Percentiles rank a stretch among this genome's conserved stretches.
Conservation (phyloP, 2,888 invertebrate genomes). For the Pristionchus fissidentatus region DNA sequence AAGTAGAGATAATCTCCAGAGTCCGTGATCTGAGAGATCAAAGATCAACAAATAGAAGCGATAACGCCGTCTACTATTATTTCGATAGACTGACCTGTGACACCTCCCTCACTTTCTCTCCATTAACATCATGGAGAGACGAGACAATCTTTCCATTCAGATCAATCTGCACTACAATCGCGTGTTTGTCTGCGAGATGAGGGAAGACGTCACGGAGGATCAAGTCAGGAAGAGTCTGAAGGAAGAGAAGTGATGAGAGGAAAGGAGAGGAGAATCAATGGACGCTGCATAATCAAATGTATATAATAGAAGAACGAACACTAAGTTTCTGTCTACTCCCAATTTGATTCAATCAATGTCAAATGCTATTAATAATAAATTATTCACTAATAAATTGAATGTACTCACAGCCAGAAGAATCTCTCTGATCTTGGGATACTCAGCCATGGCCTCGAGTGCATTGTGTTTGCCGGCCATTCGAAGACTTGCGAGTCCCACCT, state of each 20-base stretch:
- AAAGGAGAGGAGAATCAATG: conserved; percentile 30
- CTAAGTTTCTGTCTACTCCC: neutral
- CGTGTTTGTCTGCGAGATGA: conserved; percentile 62
- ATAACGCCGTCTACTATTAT: neutral
- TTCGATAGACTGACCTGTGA: conserved; percentile 61
- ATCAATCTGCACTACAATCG: conserved; percentile 57
- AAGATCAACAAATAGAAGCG: neutral
- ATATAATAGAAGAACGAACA: neutral
- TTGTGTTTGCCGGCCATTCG: neutral
- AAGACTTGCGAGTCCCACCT: conserved; percentile 35
- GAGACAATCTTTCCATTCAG: conserved; percentile 63
- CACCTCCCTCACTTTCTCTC: conserved; percentile 62
- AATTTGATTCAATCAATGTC: neutral
- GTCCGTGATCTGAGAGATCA: conserved; percentile 59
- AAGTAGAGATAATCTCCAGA: conserved; percentile 62
- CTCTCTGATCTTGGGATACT: neutral
- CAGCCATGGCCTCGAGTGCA: conserved; percentile 8
- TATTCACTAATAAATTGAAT: neutral
- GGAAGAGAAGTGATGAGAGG: too few species aligned
- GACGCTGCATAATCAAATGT: neutral
- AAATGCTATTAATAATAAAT: neutral
- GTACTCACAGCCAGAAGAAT: conserved; percentile 9
- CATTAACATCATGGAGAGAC: conserved; percentile 68
- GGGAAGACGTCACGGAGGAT: conserved; percentile 56
- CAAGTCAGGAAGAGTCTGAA: conserved; percentile 53